phyloP scores from a whole-genome alignment of 2,113 vertebrate genomes.

The Cavia porcellus region DNA sequence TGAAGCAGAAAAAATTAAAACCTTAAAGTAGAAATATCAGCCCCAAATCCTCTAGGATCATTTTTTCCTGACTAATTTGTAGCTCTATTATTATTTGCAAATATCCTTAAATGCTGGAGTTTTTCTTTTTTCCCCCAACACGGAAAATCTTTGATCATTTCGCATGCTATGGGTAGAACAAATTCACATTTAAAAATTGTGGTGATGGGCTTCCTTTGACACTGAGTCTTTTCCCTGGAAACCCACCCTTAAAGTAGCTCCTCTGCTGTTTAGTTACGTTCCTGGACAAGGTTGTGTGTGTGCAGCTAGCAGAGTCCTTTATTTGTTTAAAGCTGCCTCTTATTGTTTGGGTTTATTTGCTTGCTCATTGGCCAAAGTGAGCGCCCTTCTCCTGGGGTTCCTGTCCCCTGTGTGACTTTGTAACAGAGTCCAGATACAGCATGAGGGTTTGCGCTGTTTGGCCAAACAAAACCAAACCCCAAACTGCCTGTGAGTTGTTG shows the following conservation, averaged over 20 bases:
- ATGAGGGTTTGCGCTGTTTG: conserved; percentile 45
- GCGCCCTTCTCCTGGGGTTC: conserved; percentile 42
- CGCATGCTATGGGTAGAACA: conserved; percentile 32
- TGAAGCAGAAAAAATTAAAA: conserved; percentile 58
- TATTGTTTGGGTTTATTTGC: conserved; percentile 72
- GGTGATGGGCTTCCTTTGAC: conserved; percentile 22
- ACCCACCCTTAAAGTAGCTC: conserved; percentile 51
- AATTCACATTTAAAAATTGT: conserved; percentile 63
- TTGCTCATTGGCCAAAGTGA: conserved; percentile 66
- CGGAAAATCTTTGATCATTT: conserved; percentile 58
- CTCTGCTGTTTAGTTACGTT: conserved; percentile 48
- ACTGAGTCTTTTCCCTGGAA: conserved; percentile 54
- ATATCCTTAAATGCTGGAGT: background rate
- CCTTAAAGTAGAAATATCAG: conserved; percentile 65
- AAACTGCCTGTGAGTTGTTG: conserved; percentile 72
- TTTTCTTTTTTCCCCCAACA: background rate
- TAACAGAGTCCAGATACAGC: conserved; percentile 76
- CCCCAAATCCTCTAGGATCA: background rate
- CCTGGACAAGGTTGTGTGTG: conserved; percentile 58
- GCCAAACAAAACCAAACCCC: conserved; percentile 74
- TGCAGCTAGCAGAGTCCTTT: conserved; percentile 64
- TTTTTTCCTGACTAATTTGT: background rate
- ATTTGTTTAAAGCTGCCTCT: conserved; percentile 73
- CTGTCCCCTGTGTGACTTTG: conserved; percentile 52
- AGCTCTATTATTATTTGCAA: conserved; percentile 51